Evolutionary conservation across 1,140 invertebrate genomes (phyloP).

Genomic region (Conus betulinus): DNA sequence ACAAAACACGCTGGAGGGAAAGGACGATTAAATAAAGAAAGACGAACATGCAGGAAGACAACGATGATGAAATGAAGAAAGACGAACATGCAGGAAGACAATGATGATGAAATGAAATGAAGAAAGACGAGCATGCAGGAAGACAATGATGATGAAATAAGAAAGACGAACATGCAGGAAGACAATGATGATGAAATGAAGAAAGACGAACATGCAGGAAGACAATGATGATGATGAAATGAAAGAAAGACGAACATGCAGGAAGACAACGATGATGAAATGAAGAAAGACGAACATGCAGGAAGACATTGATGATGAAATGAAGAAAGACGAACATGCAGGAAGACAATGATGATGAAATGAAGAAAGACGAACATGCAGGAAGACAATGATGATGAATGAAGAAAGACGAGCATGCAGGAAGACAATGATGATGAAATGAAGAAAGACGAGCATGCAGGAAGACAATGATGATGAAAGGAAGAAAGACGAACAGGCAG

Average conservation of each 20-base stretch:
- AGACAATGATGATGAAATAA: background rate
- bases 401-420: background rate
- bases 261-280: background rate
- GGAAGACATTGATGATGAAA: background rate
- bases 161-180: background rate
- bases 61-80: background rate
- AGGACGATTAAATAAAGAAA: background rate
- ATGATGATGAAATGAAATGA: conserved; percentile 12
- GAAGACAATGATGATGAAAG: background rate
- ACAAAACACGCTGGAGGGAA: background rate
- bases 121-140: background rate
- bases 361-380: background rate
- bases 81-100: background rate
- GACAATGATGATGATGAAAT: background rate
- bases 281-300: background rate
- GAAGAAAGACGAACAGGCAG: background rate
- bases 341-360: background rate
- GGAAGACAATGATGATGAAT: background rate
- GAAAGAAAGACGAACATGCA: background rate
- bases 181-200: background rate
- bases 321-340: background rate
- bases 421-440: background rate
- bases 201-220: background rate
- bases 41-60: background rate
- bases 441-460: background rate